These are phyloP conservation scores for Hydraecia micacea DNA, from an alignment of 2,888 invertebrate species.

Conservation along the genomic window DNA sequence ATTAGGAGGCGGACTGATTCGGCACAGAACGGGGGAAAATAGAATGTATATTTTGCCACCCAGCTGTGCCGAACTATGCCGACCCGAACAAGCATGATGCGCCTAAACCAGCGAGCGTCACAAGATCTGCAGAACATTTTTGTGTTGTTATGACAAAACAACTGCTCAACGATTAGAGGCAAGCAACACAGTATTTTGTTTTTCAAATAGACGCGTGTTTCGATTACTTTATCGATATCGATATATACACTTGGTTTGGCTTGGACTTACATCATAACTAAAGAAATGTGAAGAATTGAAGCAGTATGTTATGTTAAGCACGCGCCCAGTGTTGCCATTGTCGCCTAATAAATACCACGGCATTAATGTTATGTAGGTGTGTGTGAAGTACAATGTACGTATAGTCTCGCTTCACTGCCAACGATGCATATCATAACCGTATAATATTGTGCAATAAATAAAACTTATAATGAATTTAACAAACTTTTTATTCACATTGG, in stretches of 20 bases:
- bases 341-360: slow-evolving; percentile 29
- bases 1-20: background rate
- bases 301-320: background rate
- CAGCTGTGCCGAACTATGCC: background rate
- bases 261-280: background rate
- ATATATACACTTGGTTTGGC: background rate
- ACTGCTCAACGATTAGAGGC: too few species aligned
- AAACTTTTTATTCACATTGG: slow-evolving; percentile 79
- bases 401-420: slow-evolving; percentile 59
- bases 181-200: background rate
- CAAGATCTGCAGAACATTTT: background rate
- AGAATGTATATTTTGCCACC: background rate
- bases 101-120: background rate
- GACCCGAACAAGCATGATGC: background rate
- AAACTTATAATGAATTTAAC: slow-evolving; percentile 73
- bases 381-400: slow-evolving; percentile 41
- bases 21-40: background rate
- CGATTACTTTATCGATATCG: background rate
- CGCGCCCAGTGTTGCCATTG: background rate
- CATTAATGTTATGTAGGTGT: slow-evolving; percentile 43
- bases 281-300: background rate
- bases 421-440: slow-evolving; percentile 58
- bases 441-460: slow-evolving; percentile 72
- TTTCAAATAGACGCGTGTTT: background rate
- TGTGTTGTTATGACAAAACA: background rate